Evolutionary conservation across 1,140 invertebrate genomes (phyloP), one percentile per base, ranked within the genome.

Genomic region (Vollenhovia emeryi): DNA sequence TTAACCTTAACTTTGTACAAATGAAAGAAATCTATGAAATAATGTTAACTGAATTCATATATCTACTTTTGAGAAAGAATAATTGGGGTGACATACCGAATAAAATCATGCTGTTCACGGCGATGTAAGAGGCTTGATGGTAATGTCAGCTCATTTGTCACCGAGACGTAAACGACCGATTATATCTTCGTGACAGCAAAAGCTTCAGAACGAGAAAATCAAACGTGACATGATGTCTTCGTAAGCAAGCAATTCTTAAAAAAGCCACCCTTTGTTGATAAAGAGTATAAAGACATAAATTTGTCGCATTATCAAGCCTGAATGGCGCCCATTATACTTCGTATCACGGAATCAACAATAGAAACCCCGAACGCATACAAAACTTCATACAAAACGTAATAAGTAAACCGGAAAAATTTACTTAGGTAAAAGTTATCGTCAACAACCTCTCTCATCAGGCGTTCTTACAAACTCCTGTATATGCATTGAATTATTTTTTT

Each of bases 141-240:
- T 4, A 43, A 64, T 27, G 4, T 87, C 66, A 27, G 75, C 7
- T 57, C 15, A 50, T 80, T 86, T 79, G 57, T 45, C 48, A 8
- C 36, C 21, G 21, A 66, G 7, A 66, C 27, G 18, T 40, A 43
- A 24, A 66, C 36, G 30, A 21, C 13, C 43, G 18, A 30, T 24
- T 83, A 82, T 69, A 62, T 55, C 45, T 36, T 36, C n/a, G n/a
- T 43, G 24, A 24, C 30, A 13, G 30, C 52, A 43, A 50, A 59
- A 27, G 7, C n/a, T 36, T 36, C 11, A 15, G 18, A 15, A 73
- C 30, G 21, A 62, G 3, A 27, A 11, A 73, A 68, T 80, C 7
- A 15, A n/a, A 3, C 18, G 30, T 30, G 27, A 66, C 27, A 27
- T 40, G 33, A 60, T 40, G 18, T 59, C 27, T 11, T 1, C 43